phyloP scores from a whole-genome alignment of 2,113 vertebrate genomes.

The Butorides virescens region DNA sequence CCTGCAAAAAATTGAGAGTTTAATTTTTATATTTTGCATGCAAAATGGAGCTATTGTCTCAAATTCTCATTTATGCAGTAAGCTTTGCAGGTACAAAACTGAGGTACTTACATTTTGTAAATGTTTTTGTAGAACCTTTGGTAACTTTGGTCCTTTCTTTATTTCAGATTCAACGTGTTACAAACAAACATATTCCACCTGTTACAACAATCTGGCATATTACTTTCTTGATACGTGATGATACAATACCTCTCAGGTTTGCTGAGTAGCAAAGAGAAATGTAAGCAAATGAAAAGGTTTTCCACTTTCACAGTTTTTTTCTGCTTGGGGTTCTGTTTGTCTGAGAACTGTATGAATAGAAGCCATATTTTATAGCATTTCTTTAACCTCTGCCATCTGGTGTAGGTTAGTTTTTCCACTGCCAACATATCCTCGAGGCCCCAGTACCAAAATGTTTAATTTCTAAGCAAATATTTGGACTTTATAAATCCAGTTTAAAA shows the following conservation, averaged over 20 bases:
- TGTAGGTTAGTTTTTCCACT: constrained; percentile 75
- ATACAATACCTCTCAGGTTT: constrained; percentile 77
- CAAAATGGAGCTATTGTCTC: neutral
- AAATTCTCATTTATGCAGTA: neutral
- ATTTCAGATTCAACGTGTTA: constrained; percentile 69
- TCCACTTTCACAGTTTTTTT: constrained; percentile 75
- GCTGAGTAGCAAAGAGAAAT: constrained; percentile 74
- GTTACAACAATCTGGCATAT: constrained; percentile 76
- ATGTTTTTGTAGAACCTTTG: constrained; percentile 61
- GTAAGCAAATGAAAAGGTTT: constrained; percentile 76
- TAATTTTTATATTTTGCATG: neutral
- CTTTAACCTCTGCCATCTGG: constrained; percentile 76
- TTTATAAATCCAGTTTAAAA: constrained; percentile 60
- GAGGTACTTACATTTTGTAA: constrained; percentile 47
- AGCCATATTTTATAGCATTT: constrained; percentile 77
- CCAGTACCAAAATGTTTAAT: constrained; percentile 63
- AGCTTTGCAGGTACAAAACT: constrained; percentile 20
- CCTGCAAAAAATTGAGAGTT: neutral
- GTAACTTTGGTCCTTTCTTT: constrained; percentile 68
- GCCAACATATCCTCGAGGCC: constrained; percentile 67
- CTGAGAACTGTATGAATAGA: constrained; percentile 73
- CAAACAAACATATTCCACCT: constrained; percentile 76
- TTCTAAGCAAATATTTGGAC: constrained; percentile 65
- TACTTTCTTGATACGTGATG: constrained; percentile 76
- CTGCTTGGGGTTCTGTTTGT: constrained; percentile 68